These are phyloP conservation scores for Mastacembelus armatus DNA, from an alignment of 2,797 vertebrate species.

Conservation along the genomic window DNA sequence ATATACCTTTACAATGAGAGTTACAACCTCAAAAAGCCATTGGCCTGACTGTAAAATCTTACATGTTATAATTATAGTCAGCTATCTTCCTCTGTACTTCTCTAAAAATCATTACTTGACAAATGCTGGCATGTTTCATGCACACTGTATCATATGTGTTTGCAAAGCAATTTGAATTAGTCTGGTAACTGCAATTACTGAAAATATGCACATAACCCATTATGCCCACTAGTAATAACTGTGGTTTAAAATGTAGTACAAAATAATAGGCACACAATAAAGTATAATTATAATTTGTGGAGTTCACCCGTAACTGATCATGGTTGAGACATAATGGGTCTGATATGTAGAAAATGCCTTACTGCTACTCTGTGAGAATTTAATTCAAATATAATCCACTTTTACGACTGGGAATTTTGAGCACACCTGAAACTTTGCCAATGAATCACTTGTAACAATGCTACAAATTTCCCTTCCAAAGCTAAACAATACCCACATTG, in stretches of 20 bases:
- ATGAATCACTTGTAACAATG: conserved; percentile 51
- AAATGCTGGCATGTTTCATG: too few species aligned
- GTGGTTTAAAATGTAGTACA: conserved; percentile 8
- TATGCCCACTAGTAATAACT: background rate
- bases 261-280: conserved; percentile 14
- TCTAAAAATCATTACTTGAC: too few species aligned
- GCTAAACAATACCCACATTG: conserved; percentile 26
- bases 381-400: conserved; percentile 34
- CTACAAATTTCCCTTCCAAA: conserved; percentile 38
- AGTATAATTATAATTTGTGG: conserved; percentile 14
- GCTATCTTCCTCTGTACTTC: too few species aligned
- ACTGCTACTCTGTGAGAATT: conserved; percentile 15
- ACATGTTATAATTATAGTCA: too few species aligned
- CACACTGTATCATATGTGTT: too few species aligned
- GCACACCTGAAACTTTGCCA: conserved; percentile 21
- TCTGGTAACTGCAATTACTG: too few species aligned
- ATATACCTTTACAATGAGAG: too few species aligned
- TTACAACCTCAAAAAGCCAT: too few species aligned
- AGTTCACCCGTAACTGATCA: conserved; percentile 38
- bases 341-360: conserved; percentile 9
- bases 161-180: too few species aligned
- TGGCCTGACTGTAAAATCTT: too few species aligned
- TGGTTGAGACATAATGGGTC: conserved; percentile 1
- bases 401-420: conserved; percentile 23
- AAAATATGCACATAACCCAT: too few species aligned